Conservation (phyloP, 2,888 invertebrate genomes). For the Anorthoa munda region DNA sequence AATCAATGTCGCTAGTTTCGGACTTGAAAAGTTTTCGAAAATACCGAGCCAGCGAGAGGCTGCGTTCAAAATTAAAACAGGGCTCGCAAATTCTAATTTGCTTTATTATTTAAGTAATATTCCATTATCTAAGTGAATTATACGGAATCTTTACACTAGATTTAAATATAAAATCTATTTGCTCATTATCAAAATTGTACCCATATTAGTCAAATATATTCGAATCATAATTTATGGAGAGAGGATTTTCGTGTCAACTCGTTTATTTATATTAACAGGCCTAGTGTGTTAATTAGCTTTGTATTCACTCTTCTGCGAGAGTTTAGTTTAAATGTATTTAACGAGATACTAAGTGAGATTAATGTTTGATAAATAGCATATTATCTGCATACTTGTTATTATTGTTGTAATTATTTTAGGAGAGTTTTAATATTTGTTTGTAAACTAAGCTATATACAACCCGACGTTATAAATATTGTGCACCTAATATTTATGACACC, state of each 20-base stretch:
- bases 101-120: slow-evolving; percentile 88
- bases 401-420: slow-evolving; percentile 90
- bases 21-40: slow-evolving; percentile 64
- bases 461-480: slow-evolving; percentile 78
- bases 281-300: slow-evolving; percentile 79
- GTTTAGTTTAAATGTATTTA: slow-evolving; percentile 83
- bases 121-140: slow-evolving; percentile 89
- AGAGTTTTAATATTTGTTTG: slow-evolving; percentile 90
- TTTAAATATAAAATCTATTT: slow-evolving; percentile 87
- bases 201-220: slow-evolving; percentile 84
- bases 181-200: slow-evolving; percentile 89
- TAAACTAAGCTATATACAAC: slow-evolving; percentile 81
- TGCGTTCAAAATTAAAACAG: slow-evolving; percentile 69
- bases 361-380: slow-evolving; percentile 84
- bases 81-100: slow-evolving; percentile 79
- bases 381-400: slow-evolving; percentile 87
- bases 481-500: slow-evolving; percentile 73
- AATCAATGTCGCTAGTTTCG: slow-evolving; percentile 55
- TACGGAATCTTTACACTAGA: slow-evolving; percentile 83
- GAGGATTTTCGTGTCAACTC: slow-evolving; percentile 55
- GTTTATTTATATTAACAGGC: slow-evolving; percentile 73
- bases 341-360: slow-evolving; percentile 89
- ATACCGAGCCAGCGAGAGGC: slow-evolving; percentile 52
- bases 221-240: slow-evolving; percentile 62
- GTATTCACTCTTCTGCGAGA: slow-evolving; percentile 77